phyloP scores from a whole-genome alignment of 1,140 invertebrate genomes.

The Heliconius congener region DNA sequence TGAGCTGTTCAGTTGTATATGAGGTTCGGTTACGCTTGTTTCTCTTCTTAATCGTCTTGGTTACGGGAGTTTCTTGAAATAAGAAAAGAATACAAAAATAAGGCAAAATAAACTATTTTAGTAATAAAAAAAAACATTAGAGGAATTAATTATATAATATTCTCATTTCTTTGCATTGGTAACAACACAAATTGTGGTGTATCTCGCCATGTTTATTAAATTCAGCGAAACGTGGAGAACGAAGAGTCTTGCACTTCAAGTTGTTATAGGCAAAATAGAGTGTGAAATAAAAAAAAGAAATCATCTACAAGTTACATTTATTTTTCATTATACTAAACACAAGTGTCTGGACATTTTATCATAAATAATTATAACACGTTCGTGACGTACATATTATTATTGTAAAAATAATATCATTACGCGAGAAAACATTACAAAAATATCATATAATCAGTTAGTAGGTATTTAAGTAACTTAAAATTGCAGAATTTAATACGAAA shows the following conservation, averaged over 20 bases:
- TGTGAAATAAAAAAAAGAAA: neutral
- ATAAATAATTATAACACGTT: too few species aligned
- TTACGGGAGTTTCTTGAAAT: slow-evolving; percentile 46
- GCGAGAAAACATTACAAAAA: neutral
- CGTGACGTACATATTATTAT: neutral
- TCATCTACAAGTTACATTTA: neutral
- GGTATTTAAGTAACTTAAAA: neutral
- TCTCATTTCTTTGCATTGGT: too few species aligned
- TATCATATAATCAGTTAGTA: neutral
- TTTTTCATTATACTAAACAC: neutral
- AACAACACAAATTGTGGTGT: too few species aligned
- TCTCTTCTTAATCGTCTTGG: slow-evolving; percentile 53
- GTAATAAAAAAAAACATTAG: too few species aligned
- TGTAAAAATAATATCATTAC: neutral
- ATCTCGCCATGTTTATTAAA: too few species aligned
- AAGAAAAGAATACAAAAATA: neutral
- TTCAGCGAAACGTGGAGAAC: too few species aligned
- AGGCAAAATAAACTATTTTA: neutral
- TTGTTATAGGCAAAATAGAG: too few species aligned
- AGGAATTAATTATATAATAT: too few species aligned
- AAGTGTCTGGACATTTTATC: neutral
- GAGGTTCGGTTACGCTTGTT: slow-evolving; percentile 56
- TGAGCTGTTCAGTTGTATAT: slow-evolving; percentile 64
- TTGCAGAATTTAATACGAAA: neutral
- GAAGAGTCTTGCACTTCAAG: too few species aligned